Percentiles rank a stretch among this genome's conserved stretches.
Conservation (phyloP, 1,140 invertebrate genomes). For the Apis mellifera region Amel_HAv3.1 CM009939.2:10949001-10949500, state of each 20-base stretch:
- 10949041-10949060: constrained; percentile 43
- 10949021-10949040: neutral
- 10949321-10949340: neutral
- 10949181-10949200: constrained; percentile 78
- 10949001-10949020: no score
- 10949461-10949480: constrained; percentile 85
- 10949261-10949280: constrained; percentile 83
- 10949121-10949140: constrained; percentile 71
- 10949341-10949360: no score
- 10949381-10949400: neutral
- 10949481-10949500: constrained; percentile 77
- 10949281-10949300: constrained; percentile 80
- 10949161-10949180: constrained; percentile 79
- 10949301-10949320: constrained; percentile 3
- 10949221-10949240: constrained; percentile 86
- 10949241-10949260: constrained; percentile 87
- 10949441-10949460: constrained; percentile 83
- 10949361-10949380: neutral
- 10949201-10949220: constrained; percentile 84
- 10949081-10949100: constrained; percentile 67
- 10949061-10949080: constrained; percentile 67
- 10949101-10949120: constrained; percentile 67
- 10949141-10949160: constrained; percentile 71
- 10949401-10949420: neutral
- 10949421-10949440: neutral